Evolutionary conservation across 2,888 invertebrate species (phyloP).

Genomic region (Anorthoa munda): DNA sequence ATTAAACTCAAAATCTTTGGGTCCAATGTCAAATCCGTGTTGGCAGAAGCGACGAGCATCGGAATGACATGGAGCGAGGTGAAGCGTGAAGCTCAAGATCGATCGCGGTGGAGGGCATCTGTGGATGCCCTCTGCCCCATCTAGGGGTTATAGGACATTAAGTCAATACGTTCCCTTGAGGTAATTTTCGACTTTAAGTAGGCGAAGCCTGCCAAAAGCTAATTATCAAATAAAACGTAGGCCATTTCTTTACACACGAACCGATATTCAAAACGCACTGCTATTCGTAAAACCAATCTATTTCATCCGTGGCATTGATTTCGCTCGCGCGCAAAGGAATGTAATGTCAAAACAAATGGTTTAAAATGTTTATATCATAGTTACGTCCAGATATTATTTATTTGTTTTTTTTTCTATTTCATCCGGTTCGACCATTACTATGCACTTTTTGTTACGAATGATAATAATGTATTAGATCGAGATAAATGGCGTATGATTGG

Average conservation of each 20-base stretch:
- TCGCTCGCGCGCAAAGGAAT: conserved; percentile 17
- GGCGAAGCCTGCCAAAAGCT: neutral
- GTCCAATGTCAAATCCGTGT: too few species aligned
- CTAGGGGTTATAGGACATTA: too few species aligned
- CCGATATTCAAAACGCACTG: conserved; percentile 3
- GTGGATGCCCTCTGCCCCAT: too few species aligned
- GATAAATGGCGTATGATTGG: too few species aligned
- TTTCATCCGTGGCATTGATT: conserved; percentile 15
- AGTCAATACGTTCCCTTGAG: too few species aligned
- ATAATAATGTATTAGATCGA: too few species aligned
- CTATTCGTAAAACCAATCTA: conserved; percentile 11
- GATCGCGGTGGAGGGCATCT: too few species aligned
- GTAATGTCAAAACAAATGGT: conserved; percentile 49
- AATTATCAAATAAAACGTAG: neutral
- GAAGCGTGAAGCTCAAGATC: too few species aligned
- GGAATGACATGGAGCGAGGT: too few species aligned
- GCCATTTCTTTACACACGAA: neutral
- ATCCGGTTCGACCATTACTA: conserved; percentile 18
- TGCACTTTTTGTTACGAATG: neutral
- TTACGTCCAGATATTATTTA: conserved; percentile 30
- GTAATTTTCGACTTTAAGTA: neutral
- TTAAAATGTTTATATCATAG: conserved; percentile 12
- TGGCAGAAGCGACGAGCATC: too few species aligned
- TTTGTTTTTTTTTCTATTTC: conserved; percentile 23
- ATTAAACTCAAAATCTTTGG: too few species aligned